Base-by-base conservation (phyloP, 2,888 invertebrate genomes). In the Drosophila maculinotata region DNA sequence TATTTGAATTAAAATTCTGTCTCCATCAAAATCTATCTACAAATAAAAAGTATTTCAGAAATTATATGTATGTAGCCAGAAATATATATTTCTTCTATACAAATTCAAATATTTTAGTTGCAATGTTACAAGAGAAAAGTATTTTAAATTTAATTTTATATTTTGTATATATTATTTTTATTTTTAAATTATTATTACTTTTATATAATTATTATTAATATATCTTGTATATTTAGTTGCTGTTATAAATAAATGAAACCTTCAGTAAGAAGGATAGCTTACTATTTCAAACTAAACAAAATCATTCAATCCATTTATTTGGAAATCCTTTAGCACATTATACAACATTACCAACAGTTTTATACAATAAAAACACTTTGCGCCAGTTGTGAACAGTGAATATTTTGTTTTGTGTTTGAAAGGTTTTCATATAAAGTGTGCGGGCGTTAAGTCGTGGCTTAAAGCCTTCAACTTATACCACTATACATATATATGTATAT, bases 331-430 rank as follows among this genome's bases (percentile, higher is more conserved):
- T 10, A 31, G 15, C 33, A 33, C 17, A 33, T 48, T 42, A 45
- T 30, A 20, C 36, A 54, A 38, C 28, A 56, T 30, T 52, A 4
- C 23, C 28, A 28, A 35, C n/a, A 26, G 15, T 31, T 58, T 53
- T 65, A 65, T 52, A 17, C 76, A 82, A 82, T 79, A 17, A 58
- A 82, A 76, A 76, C 79, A 76, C 20, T 64, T 36, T 2, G 3
- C 8, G 1, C 6, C 26, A 20, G 17, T 4, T 41, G 17, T 17
- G n/a, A 35, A 23, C 4, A 17, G 12, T 10, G 14, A 23, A 28
- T 54, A 66, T 54, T 47, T 45, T 30, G 20, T 44, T 64, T 44
- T 38, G 17, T 39, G 33, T 39, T 39, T 45, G 3, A n/a, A 31
- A 10, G 31, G 38, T 39, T 28, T 49, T 49, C 0, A 3, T 17